Evolutionary conservation across 2,888 invertebrate genomes (phyloP), one percentile per base, ranked within the genome.

Genomic region (Baronia brevicornis): DNA sequence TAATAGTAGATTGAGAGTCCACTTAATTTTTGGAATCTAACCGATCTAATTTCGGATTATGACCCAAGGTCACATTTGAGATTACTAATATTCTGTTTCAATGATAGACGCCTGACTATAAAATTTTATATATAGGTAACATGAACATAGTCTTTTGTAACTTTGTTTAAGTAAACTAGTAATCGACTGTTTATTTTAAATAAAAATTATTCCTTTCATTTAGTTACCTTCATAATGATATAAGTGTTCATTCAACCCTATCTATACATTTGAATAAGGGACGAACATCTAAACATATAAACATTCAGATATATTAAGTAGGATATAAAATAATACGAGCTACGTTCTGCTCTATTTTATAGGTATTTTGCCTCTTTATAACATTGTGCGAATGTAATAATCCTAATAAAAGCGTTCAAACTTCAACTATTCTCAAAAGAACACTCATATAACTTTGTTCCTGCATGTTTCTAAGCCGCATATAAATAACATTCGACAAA

Each of bases 401-500:
- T 58, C 54, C 57, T 51, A 62, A 64, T 64, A 68, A 67, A 69
- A 60, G 57, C 59, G 51, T 53, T 64, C 55, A 44, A 63, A 71
- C 64, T 68, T 55, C 51, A 56, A 62, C 71, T 61, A 71, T 71
- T 70, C 73, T 71, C 72, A 63, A 65, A 68, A 70, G 70, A 69
- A 65, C 64, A 59, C 68, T 66, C 68, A 58, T 58, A 63, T 66
- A 65, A 67, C 65, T 67, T 66, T 64, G 64, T 71, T 64, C 59
- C 67, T 60, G 60, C 69, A 80, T 74, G 63, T 79, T 79, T 75
- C 67, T 69, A 74, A 79, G 70, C 69, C 59, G 69, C 71, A 68
- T 69, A 79, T 73, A 78, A 77, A 75, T 78, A 79, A 74, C 67
- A 60, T 73, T 72, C 69, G 65, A 71, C 69, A 66, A 67, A 68